Evolutionary conservation across 2,797 vertebrate species (phyloP), one percentile per base, ranked within the genome.

Genomic region (Myripristis murdjan): DNA sequence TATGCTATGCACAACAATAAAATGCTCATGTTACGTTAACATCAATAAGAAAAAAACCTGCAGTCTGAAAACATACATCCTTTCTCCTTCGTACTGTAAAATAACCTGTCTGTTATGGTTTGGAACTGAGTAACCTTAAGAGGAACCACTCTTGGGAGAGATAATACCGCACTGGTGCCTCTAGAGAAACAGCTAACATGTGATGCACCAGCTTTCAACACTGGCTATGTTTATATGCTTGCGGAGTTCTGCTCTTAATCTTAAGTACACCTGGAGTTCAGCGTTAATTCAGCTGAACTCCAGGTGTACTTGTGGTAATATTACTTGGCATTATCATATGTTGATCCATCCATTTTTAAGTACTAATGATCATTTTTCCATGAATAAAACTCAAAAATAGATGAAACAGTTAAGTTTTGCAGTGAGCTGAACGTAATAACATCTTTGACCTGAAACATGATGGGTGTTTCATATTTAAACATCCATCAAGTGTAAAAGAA

Each of bases 21-120:
- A 81, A 91, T 84, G 73, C 88, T 82, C 77, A 87, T 91, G 73
- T 79, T 84, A 87, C 81, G 92, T 88, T 75, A 88, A 91, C 82
- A 91, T 91, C 78, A 43, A 88, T 94, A n/a, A n/a, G n/a, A n/a
- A 93, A 93, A 94, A 89, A 89, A 85, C 73, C 76, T 92, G 91
- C 93, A 89, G 83, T 91, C 88, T 91, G 88, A 94, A 95, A 95
- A 95, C 93, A 95, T 95, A 94, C 94, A 94, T 90, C 92, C 91
- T 91, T 87, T 91, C 89, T 88, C 90, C 89, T 89, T 88, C 91
- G 80, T 88, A 91, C 78, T 85, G 91, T 91, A 95, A 94, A 95
- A 94, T 94, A 93, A 85, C 82, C 83, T 90, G 90, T 92, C 85
- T 89, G 72, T 89, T 79, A 74, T 86, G 81, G 65, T 89, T 81